These are phyloP conservation scores for Liodrosophila aerea DNA, from an alignment of 2,888 invertebrate species.

Conservation along the genomic window DNA sequence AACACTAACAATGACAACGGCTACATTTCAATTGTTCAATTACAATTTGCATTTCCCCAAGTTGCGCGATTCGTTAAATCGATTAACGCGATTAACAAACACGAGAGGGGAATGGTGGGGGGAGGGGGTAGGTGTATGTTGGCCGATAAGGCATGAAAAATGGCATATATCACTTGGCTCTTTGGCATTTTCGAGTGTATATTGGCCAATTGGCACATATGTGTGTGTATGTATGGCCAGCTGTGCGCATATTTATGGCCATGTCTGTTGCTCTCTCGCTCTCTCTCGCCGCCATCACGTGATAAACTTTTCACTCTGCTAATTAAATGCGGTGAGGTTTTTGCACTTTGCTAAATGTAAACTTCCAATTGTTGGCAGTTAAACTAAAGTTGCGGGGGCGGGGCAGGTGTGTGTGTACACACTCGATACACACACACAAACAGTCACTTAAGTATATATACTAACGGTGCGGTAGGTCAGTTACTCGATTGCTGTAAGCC, in stretches of 20 bases:
- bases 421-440: background rate
- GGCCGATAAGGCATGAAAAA: conserved; percentile 54
- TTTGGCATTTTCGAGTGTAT: conserved; percentile 69
- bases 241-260: conserved; percentile 16
- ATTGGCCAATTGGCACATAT: conserved; percentile 57
- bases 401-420: background rate
- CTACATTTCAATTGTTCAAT: conserved; percentile 50
- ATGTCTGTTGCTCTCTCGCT: conserved; percentile 3
- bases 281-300: conserved; percentile 51
- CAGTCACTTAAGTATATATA: background rate
- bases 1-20: conserved; percentile 24
- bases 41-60: conserved; percentile 54
- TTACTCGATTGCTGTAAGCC: conserved; percentile 58
- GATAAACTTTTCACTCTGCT: conserved; percentile 65
- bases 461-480: conserved; percentile 61
- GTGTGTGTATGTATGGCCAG: conserved; percentile 7
- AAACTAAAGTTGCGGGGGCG: conserved; percentile 13
- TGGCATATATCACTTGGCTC: conserved; percentile 44
- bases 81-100: conserved; percentile 53
- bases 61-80: conserved; percentile 43
- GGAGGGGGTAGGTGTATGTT: conserved; percentile 5
- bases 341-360: conserved; percentile 67
- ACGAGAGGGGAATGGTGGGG: background rate
- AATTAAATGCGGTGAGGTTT: conserved; percentile 66
- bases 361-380: conserved; percentile 45